Percentiles rank a stretch among this genome's conserved stretches.
Evolutionary conservation across 1,140 invertebrate species (phyloP).

Genomic region (Trigoniulus corallinus): DNA sequence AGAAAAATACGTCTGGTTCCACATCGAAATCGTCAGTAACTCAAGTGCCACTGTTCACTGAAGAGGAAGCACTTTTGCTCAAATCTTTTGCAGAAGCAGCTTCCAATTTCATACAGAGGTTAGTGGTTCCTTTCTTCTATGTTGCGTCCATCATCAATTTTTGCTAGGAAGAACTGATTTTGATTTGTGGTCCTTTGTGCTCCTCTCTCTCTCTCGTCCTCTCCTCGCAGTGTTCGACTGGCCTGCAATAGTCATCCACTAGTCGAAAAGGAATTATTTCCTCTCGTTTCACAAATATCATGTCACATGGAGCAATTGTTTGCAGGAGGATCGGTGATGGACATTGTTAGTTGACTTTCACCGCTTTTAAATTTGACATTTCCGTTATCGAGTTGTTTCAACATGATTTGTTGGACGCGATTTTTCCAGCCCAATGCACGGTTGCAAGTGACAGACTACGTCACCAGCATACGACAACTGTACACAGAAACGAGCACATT

Average conservation of each 20-base stretch:
- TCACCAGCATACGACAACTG: slow-evolving; percentile 44
- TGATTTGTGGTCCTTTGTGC: too few relatives aligned
- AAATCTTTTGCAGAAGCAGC: slow-evolving; percentile 63
- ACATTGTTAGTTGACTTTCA: slow-evolving; percentile 53
- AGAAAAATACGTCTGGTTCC: slow-evolving; percentile 35
- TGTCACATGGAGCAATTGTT: slow-evolving; percentile 60
- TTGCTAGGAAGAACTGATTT: too few relatives aligned
- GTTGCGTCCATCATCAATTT: neutral
- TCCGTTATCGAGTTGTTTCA: neutral
- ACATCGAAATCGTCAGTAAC: slow-evolving; percentile 19
- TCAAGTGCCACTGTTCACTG: slow-evolving; percentile 35
- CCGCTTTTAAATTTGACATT: slow-evolving; percentile 5
- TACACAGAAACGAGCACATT: slow-evolving; percentile 54
- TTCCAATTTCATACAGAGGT: slow-evolving; percentile 42
- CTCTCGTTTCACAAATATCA: slow-evolving; percentile 50
- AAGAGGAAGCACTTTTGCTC: slow-evolving; percentile 55
- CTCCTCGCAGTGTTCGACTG: slow-evolving; percentile 42
- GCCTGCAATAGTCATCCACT: slow-evolving; percentile 44
- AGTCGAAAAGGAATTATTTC: slow-evolving; percentile 47
- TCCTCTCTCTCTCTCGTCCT: too few relatives aligned
- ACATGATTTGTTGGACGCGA: neutral
- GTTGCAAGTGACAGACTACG: slow-evolving; percentile 38
- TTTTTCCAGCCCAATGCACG: slow-evolving; percentile 33
- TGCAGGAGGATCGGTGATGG: slow-evolving; percentile 56
- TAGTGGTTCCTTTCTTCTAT: neutral